A percentile compares a stretch with the other conserved stretches of the same genome.
These are phyloP conservation scores for Xylota segnis DNA, from an alignment of 2,888 invertebrate genomes.

Conservation along the genomic window DNA sequence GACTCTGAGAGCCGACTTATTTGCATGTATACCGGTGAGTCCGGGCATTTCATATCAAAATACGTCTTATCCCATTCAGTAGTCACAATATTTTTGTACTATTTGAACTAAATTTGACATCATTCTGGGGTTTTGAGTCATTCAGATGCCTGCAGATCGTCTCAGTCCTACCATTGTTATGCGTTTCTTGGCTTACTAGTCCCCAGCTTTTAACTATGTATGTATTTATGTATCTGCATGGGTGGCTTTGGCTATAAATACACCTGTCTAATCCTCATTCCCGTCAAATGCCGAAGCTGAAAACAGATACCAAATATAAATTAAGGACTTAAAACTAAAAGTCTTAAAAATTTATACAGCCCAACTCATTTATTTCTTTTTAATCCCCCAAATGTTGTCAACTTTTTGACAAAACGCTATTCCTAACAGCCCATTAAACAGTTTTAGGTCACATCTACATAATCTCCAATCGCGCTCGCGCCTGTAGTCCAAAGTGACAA, in stretches of 20 bases:
- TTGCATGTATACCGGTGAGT: too few relatives aligned
- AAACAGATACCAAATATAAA: constrained; percentile 23
- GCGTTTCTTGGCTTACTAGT: too few relatives aligned
- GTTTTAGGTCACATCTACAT: constrained; percentile 37
- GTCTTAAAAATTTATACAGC: constrained; percentile 10
- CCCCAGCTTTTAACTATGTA: too few relatives aligned
- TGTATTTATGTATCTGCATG: not conserved
- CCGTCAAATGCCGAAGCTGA: not conserved
- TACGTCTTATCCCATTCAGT: too few relatives aligned
- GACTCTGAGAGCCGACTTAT: too few relatives aligned
- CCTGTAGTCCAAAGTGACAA: not conserved
- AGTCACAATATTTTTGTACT: too few relatives aligned
- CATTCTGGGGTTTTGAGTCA: too few relatives aligned
- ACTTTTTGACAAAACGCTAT: constrained; percentile 16
- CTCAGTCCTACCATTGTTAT: too few relatives aligned
- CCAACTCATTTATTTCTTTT: constrained; percentile 35
- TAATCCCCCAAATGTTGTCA: constrained; percentile 41
- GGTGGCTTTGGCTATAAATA: not conserved
- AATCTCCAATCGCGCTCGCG: constrained; percentile 7
- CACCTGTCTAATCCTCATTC: constrained; percentile 14
- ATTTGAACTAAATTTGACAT: too few relatives aligned
- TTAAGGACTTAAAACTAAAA: constrained; percentile 12
- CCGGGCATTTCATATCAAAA: too few relatives aligned
- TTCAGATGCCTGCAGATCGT: too few relatives aligned
- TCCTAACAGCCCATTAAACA: constrained; percentile 39